These are phyloP conservation scores for Laothoe populi DNA, from an alignment of 2,888 invertebrate species.

Conservation along the genomic window DNA sequence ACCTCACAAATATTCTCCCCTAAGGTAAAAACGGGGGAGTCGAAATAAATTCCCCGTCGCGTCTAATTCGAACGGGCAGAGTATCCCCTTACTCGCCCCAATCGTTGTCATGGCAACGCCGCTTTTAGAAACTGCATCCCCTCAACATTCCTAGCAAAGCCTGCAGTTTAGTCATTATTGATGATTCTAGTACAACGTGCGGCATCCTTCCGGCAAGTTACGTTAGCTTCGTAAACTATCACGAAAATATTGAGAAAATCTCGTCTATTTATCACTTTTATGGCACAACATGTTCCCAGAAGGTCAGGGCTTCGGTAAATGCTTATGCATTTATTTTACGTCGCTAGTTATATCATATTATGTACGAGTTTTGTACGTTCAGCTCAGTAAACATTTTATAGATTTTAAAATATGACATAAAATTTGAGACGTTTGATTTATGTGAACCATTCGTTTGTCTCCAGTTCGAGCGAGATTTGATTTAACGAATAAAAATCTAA, in stretches of 20 bases:
- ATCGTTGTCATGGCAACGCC: slow-evolving; percentile 64
- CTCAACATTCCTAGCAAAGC: slow-evolving; percentile 56
- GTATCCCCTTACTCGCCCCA: slow-evolving; percentile 69
- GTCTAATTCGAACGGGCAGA: slow-evolving; percentile 69
- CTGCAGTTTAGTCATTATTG: slow-evolving; percentile 71
- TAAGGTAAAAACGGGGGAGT: slow-evolving; percentile 72
- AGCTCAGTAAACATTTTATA: slow-evolving; percentile 15
- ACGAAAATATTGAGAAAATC: slow-evolving; percentile 67
- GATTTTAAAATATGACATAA: neutral
- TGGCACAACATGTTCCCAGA: slow-evolving; percentile 52
- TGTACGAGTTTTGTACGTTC: slow-evolving; percentile 8
- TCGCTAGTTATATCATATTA: slow-evolving; percentile 38
- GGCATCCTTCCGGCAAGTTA: slow-evolving; percentile 58
- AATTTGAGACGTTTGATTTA: neutral
- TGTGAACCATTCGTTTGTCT: neutral
- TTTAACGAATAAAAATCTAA: slow-evolving; percentile 29
- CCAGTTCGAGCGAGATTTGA: neutral
- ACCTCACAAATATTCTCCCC: slow-evolving; percentile 79
- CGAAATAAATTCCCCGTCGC: slow-evolving; percentile 76
- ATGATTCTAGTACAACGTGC: slow-evolving; percentile 61
- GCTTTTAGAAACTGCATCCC: slow-evolving; percentile 61
- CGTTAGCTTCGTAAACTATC: slow-evolving; percentile 62
- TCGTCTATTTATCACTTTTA: slow-evolving; percentile 72
- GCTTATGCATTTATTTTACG: slow-evolving; percentile 55
- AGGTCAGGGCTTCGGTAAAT: slow-evolving; percentile 56